Evolutionary conservation across 2,797 vertebrate species (phyloP).

Genomic region (Nyctibius grandis): DNA sequence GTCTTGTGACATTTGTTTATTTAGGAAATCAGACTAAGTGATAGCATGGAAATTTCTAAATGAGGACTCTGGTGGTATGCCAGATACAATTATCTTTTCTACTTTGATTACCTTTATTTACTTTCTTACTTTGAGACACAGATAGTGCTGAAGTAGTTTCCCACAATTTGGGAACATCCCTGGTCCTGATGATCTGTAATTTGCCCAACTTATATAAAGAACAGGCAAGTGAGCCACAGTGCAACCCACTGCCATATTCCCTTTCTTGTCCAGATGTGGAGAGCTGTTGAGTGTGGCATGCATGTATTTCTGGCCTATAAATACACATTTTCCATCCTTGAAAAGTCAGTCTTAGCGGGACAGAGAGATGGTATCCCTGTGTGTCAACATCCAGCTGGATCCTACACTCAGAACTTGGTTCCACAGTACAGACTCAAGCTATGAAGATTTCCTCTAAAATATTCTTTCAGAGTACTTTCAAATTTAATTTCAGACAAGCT

Average conservation of each 20-base stretch:
- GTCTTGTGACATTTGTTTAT: not conserved
- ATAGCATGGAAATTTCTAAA: not conserved
- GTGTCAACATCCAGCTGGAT: not conserved
- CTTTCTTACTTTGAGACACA: not conserved
- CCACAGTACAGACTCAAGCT: not conserved
- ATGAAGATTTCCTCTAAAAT: not conserved
- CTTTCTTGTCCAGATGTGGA: not conserved
- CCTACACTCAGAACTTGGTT: not conserved
- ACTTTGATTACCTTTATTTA: not conserved
- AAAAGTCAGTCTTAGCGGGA: not conserved
- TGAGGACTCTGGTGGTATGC: not conserved
- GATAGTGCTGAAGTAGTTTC: not conserved
- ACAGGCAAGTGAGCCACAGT: not conserved
- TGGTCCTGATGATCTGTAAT: not conserved
- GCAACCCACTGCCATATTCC: not conserved
- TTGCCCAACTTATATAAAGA: not conserved
- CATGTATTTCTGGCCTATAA: not conserved
- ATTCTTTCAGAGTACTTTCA: not conserved
- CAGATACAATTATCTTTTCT: not conserved
- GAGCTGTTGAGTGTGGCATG: not conserved
- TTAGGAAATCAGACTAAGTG: not conserved
- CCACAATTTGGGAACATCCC: not conserved
- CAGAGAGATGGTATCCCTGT: not conserved
- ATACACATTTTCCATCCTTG: not conserved
- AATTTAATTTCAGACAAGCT: not conserved